Evolutionary conservation across 1,140 invertebrate genomes (phyloP), one percentile per base, ranked within the genome.

Genomic region (Leptinotarsa defecta): DNA sequence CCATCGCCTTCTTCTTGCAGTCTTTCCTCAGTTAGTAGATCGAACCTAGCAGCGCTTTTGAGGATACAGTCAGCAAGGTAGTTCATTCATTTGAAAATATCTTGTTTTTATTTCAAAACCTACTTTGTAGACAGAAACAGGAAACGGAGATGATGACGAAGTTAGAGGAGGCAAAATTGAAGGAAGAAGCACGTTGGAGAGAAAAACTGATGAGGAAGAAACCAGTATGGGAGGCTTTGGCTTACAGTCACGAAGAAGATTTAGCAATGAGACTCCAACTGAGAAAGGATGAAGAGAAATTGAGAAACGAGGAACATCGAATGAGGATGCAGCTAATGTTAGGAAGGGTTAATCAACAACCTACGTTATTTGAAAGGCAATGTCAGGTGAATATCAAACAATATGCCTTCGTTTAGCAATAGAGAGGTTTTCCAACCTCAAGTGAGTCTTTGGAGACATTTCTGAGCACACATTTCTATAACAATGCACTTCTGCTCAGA

Each of bases 241-340:
- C 90, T 80, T 90, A 90, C 76, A 91, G 90, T 79, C 88, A 91
- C 68, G 90, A 91, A 76, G 90, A 91, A 83, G 91, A 92, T 79
- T 86, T 92, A 73, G 89, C 89, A 19, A 89, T 92, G 85, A 84
- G 92, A 61, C 85, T 90, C 20, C 89, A 90, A 77, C 87, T 91
- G 49, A 86, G 91, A 15, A 88, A 88, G 64, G 90, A 91, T 57
- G 91, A 92, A 83, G 91, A 92, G 63, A 86, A 88, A 77, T 87
- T 92, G 78, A 87, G 90, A 74, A 88, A 88, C 11, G 91, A 92
- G 77, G 90, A 91, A 81, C 91, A 91, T 85, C 86, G 89, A 6
- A 85, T 91, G 43, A 89, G 91, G 77, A 93, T 93, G 92, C 90
- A 92, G 83, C 81, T 90, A 74, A 93, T 93, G 91, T 85, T 91